Conservation (phyloP, 35 echinoderm and acorn worm genomes). For the Lytechinus variegatus region DNA sequence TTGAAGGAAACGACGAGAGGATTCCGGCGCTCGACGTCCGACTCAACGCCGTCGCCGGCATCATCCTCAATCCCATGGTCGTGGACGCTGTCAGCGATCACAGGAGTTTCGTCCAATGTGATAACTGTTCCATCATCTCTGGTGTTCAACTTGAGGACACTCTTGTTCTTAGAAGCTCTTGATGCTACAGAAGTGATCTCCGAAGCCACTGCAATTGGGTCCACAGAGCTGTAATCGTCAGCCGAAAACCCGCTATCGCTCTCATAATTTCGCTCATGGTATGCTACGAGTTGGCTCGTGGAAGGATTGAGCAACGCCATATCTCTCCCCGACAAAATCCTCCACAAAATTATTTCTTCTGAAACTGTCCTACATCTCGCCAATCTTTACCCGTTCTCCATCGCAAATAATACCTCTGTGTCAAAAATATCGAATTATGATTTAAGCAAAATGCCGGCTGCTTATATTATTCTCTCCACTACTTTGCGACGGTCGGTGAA, state of each 20-base stretch:
- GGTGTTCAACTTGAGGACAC: neutral
- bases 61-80: neutral
- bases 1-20: neutral
- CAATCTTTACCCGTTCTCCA: neutral
- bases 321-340: neutral
- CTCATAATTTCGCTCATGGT: neutral
- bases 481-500: neutral
- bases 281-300: neutral
- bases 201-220: neutral
- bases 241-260: constrained; percentile 48
- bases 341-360: neutral
- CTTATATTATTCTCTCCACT: neutral
- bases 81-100: neutral
- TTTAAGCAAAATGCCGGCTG: no score
- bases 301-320: constrained; percentile 18
- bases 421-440: neutral
- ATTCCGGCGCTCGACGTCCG: neutral
- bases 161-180: neutral
- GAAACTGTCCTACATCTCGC: neutral
- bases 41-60: neutral
- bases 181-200: constrained; percentile 34
- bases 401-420: neutral
- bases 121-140: neutral
- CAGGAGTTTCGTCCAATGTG: neutral
- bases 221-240: constrained; percentile 12